Evolutionary conservation across 64 coral and sea anemone genomes (phyloP).

Genomic region (Porites lutea): DNA sequence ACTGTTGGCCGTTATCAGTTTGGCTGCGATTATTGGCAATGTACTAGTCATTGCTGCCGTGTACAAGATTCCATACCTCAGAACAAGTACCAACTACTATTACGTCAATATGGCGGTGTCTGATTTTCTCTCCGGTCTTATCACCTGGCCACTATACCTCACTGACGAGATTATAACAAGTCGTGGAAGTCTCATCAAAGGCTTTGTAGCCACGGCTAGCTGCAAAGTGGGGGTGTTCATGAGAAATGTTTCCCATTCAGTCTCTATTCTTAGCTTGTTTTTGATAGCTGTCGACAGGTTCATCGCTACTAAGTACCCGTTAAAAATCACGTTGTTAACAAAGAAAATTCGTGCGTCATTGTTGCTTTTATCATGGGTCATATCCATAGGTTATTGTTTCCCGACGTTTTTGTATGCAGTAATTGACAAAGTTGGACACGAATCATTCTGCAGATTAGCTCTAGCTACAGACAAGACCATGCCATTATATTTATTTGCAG

Average conservation of each 20-base stretch:
- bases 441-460: background rate
- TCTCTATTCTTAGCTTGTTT: background rate
- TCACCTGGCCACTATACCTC: too few species aligned
- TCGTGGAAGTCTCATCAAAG: too few species aligned
- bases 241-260: too few species aligned
- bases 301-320: background rate
- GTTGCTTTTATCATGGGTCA: background rate
- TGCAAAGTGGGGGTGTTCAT: background rate
- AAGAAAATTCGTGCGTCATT: background rate
- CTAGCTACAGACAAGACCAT: too few species aligned
- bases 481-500: background rate
- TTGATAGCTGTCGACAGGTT: slow-evolving; percentile 10
- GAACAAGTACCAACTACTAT: too few species aligned
- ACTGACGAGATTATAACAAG: too few species aligned
- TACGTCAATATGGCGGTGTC: too few species aligned
- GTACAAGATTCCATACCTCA: too few species aligned
- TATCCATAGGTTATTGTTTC: background rate
- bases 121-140: too few species aligned
- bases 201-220: background rate
- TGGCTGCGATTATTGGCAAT: too few species aligned
- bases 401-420: background rate
- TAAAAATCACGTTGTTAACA: background rate
- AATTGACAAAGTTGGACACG: background rate
- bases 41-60: too few species aligned
- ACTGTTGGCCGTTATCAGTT: too few species aligned